phyloP scores from a whole-genome alignment of 2,113 vertebrate species.

The Turnix velox region DNA sequence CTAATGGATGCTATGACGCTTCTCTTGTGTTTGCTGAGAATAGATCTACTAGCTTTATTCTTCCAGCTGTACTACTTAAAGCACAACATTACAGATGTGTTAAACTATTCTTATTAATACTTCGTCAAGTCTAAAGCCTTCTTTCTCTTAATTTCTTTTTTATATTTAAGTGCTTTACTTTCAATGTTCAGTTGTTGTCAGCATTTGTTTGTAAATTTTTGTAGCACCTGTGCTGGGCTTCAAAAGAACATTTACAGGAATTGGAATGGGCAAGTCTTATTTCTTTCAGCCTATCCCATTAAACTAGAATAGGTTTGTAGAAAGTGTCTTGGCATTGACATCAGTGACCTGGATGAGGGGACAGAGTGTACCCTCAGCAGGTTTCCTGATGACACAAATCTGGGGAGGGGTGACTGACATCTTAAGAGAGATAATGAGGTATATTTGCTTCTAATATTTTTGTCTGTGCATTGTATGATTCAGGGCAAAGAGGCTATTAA shows the following conservation, averaged over 20 bases:
- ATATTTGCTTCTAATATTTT: background rate
- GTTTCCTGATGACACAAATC: too few species aligned
- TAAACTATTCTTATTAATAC: background rate
- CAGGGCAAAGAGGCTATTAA: background rate
- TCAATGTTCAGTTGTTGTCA: background rate
- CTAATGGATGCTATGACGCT: background rate
- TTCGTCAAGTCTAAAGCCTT: background rate
- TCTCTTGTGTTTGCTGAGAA: background rate
- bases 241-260: background rate
- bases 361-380: too few species aligned
- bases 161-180: background rate
- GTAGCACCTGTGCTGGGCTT: background rate
- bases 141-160: background rate
- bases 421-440: background rate
- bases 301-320: background rate
- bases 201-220: background rate
- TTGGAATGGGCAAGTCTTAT: background rate
- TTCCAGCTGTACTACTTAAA: background rate
- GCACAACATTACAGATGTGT: background rate
- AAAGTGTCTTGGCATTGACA: background rate
- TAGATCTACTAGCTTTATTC: background rate
- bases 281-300: background rate
- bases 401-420: background rate
- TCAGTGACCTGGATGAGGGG: background rate
- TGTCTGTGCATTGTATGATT: background rate